Percentiles rank a stretch among this genome's conserved stretches.
These are phyloP conservation scores for Argyresthia albistria DNA, from an alignment of 2,888 invertebrate genomes.

Conservation along the genomic window DNA sequence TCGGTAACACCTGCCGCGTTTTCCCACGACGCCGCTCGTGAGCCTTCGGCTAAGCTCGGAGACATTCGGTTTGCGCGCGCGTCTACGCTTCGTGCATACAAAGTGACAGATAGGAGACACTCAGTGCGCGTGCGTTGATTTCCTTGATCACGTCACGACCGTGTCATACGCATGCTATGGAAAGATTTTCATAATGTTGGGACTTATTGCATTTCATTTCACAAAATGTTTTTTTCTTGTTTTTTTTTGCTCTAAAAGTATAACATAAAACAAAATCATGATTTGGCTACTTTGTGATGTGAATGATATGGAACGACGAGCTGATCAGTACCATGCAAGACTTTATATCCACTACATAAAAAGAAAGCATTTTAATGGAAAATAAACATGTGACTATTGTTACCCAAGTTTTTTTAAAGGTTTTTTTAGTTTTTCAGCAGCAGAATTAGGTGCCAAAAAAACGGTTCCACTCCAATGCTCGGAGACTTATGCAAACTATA, in stretches of 20 bases:
- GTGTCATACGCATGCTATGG: conserved; percentile 24
- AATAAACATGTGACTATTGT: no score
- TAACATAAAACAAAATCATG: no score
- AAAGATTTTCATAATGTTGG: background rate
- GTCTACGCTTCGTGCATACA: conserved; percentile 25
- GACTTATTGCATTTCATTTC: background rate
- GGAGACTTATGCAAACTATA: background rate
- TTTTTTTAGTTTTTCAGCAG: no score
- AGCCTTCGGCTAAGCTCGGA: conserved; percentile 38
- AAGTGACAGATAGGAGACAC: conserved; percentile 24
- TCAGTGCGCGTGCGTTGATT: conserved; percentile 14
- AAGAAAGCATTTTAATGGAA: no score
- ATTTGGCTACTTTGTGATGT: no score
- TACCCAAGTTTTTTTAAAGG: no score
- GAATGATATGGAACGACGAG: no score
- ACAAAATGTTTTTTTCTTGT: background rate
- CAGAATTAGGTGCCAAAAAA: background rate
- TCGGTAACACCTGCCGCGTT: conserved; percentile 68
- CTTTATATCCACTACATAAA: no score
- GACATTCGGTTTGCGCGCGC: conserved; percentile 35
- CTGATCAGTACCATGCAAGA: no score
- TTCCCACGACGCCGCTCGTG: conserved; percentile 62
- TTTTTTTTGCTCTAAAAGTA: no score
- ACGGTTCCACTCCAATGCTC: background rate
- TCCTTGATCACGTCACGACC: conserved; percentile 21